Conservation (phyloP, 2,888 invertebrate genomes). For the Aelia acuminata region DNA sequence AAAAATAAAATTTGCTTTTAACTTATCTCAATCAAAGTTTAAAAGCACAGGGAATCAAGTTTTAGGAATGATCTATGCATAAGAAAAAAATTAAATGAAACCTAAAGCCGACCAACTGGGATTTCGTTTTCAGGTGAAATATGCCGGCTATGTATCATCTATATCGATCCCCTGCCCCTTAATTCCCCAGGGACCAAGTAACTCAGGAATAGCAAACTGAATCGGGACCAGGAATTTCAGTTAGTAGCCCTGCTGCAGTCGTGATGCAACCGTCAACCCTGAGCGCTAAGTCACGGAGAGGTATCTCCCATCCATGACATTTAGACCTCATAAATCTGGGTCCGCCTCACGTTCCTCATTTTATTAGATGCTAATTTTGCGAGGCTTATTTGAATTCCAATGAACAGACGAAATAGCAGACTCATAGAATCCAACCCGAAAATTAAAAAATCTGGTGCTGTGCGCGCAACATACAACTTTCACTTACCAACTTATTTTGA, state of each 20-base stretch:
- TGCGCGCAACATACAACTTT: no score
- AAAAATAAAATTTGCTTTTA: no score
- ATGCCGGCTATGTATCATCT: neutral
- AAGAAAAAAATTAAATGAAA: neutral
- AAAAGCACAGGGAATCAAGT: no score
- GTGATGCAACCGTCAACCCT: neutral
- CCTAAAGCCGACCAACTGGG: neutral
- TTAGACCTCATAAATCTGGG: neutral
- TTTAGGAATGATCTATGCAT: neutral
- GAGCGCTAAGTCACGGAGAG: neutral
- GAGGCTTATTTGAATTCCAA: neutral
- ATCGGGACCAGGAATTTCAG: neutral
- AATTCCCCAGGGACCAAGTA: neutral
- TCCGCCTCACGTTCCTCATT: neutral
- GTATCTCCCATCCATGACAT: neutral
- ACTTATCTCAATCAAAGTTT: no score
- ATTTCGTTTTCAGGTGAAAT: constrained; percentile 11
- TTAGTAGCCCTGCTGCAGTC: neutral
- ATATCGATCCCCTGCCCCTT: neutral
- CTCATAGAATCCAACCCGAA: neutral
- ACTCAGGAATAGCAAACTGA: neutral
- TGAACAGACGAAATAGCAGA: no score
- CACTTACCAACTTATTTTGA: no score
- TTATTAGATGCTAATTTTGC: neutral
- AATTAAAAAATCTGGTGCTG: no score